phyloP scores from a whole-genome alignment of 2,797 vertebrate genomes.

The Poecile montanus region DNA sequence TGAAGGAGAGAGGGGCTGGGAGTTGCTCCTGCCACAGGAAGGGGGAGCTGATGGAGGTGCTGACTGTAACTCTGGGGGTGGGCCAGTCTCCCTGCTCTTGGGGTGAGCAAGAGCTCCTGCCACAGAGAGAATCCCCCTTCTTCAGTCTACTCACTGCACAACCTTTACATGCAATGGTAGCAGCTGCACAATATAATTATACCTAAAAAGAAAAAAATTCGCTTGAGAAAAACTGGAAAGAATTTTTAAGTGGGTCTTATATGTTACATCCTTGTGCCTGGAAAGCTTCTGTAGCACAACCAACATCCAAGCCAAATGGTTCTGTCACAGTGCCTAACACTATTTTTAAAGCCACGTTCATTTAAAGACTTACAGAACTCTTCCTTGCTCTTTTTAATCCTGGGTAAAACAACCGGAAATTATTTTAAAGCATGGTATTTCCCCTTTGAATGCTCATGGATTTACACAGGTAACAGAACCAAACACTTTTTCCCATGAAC shows the following conservation, averaged over 20 bases:
- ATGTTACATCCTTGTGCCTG: not conserved
- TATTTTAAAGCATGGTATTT: not conserved
- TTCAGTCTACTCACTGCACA: rapidly evolving
- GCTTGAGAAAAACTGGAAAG: not conserved
- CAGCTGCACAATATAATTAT: not conserved
- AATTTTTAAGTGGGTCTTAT: not conserved
- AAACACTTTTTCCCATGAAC: not conserved
- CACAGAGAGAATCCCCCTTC: rapidly evolving
- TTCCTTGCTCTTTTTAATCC: not conserved
- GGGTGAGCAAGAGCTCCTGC: not conserved
- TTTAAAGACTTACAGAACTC: not conserved
- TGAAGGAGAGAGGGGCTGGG: not conserved
- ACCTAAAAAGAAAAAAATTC: not conserved
- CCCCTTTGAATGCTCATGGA: not conserved
- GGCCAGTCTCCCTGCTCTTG: not conserved
- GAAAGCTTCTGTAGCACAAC: not conserved
- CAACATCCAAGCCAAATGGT: not conserved
- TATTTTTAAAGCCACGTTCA: not conserved
- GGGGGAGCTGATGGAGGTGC: not conserved
- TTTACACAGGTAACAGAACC: not conserved
- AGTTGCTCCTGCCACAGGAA: rapidly evolving
- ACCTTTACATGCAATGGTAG: not conserved
- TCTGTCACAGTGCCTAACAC: not conserved
- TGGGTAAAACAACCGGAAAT: not conserved
- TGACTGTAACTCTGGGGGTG: too few species aligned